Evolutionary conservation across 2,888 invertebrate genomes (phyloP).

Genomic region (Pammene fasciana): DNA sequence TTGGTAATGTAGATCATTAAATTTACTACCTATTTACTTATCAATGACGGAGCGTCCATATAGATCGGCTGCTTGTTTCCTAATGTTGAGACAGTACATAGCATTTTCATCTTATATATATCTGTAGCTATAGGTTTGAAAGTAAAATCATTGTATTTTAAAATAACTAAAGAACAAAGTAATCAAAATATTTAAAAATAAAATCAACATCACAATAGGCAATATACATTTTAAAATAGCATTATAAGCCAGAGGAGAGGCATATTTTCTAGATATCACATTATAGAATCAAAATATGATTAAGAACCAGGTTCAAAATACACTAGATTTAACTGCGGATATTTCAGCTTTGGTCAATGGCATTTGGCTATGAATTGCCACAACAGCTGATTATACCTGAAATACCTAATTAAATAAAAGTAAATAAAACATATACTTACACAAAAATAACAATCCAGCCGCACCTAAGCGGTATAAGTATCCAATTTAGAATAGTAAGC

Average conservation of each 20-base stretch:
- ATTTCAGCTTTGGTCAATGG: slow-evolving; percentile 8
- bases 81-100: no score
- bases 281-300: not conserved
- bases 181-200: no score
- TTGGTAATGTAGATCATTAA: no score
- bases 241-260: no score
- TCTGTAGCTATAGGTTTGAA: not conserved
- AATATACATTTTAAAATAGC: no score
- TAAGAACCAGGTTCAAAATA: not conserved
- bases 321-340: not conserved
- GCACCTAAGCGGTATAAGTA: slow-evolving; percentile 52
- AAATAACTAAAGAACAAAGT: no score
- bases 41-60: no score
- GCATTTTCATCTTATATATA: no score
- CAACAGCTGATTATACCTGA: slow-evolving; percentile 27
- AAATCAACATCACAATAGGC: no score
- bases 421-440: slow-evolving; percentile 59
- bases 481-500: slow-evolving; percentile 59
- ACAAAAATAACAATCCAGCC: slow-evolving; percentile 68
- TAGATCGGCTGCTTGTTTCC: no score
- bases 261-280: not conserved
- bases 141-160: no score
- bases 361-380: not conserved
- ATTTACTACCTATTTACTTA: no score
- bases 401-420: slow-evolving; percentile 25